A percentile compares a stretch with the other conserved stretches of the same genome.
These are phyloP conservation scores for Leptinotarsa peninsularis DNA, from an alignment of 2,888 invertebrate genomes.

Conservation along the genomic window DNA sequence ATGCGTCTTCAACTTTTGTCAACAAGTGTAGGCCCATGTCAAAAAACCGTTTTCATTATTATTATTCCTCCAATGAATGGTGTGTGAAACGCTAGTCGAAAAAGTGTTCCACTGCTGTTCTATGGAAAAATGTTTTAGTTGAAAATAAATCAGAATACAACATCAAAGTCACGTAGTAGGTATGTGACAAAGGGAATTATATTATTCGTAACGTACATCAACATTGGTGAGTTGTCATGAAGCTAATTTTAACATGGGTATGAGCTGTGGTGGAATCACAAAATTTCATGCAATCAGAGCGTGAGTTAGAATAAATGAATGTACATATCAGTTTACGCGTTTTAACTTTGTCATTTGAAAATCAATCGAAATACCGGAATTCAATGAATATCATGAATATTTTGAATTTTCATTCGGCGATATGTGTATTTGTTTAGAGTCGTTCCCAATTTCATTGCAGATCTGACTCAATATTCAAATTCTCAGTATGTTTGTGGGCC, in stretches of 20 bases:
- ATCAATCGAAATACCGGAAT: conserved; percentile 17
- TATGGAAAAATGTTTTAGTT: background rate
- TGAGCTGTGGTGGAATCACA: conserved; percentile 10
- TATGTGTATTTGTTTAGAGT: conserved; percentile 9
- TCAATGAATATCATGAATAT: conserved; percentile 26
- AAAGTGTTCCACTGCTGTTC: no score
- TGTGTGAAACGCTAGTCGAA: no score
- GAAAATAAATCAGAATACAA: background rate
- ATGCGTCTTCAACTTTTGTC: no score
- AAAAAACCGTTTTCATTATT: no score
- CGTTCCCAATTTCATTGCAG: background rate
- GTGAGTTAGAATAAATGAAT: conserved; percentile 25
- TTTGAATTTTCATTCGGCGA: conserved; percentile 14
- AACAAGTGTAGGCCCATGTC: no score
- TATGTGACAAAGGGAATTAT: background rate
- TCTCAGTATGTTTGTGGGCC: background rate
- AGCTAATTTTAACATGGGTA: background rate
- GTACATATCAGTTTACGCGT: conserved; percentile 24
- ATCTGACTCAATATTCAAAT: background rate
- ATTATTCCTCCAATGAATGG: no score
- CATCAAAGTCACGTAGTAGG: background rate
- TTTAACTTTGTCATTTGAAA: conserved; percentile 24
- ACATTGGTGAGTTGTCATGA: background rate
- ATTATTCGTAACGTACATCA: background rate
- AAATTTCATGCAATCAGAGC: conserved; percentile 25